phyloP scores from a whole-genome alignment of 2,888 invertebrate genomes.

The Aethes cnicana region DNA sequence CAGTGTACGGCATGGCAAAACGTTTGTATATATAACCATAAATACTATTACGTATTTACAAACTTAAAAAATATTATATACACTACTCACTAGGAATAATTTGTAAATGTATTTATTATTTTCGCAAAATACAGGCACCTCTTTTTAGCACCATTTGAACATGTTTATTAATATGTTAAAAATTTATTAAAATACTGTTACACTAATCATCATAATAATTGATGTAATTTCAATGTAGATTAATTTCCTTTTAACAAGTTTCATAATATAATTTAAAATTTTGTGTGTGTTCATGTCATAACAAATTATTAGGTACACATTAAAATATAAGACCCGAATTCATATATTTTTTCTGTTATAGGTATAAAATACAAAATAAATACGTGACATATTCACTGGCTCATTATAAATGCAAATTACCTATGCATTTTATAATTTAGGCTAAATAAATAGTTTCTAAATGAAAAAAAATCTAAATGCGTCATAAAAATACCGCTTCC shows the following conservation, averaged over 20 bases:
- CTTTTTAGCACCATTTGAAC: constrained; percentile 51
- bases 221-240: no score
- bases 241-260: no score
- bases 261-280: no score
- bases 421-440: not conserved
- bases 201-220: no score
- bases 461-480: not conserved
- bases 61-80: constrained; percentile 42
- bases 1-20: constrained; percentile 33
- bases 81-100: constrained; percentile 58
- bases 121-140: constrained; percentile 53
- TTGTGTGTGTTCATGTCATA: no score
- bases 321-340: no score
- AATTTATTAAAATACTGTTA: no score
- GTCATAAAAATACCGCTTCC: not conserved
- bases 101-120: constrained; percentile 42
- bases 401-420: constrained; percentile 6
- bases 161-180: no score
- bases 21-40: constrained; percentile 40
- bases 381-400: constrained; percentile 1
- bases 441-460: not conserved
- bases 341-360: no score
- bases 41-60: constrained; percentile 55
- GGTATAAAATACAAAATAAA: not conserved
- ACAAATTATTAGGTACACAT: no score